Conservation (phyloP, 2,888 invertebrate species). For the Allophyes oxyacanthae region DNA sequence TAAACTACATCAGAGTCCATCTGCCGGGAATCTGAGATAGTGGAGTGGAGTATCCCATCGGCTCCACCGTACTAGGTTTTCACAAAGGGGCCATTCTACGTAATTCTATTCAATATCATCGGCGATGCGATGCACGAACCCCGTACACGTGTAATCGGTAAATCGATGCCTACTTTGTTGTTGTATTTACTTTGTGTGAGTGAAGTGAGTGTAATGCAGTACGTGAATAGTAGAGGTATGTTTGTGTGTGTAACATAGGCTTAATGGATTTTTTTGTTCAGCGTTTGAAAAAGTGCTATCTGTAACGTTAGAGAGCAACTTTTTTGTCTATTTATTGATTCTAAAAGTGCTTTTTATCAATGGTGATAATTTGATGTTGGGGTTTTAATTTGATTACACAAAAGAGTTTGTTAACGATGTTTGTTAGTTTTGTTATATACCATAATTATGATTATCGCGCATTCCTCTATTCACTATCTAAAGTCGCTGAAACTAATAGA, state of each 20-base stretch:
- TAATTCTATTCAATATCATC: slow-evolving; percentile 56
- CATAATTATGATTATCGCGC: no score
- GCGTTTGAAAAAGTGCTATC: slow-evolving; percentile 9
- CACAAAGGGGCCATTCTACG: slow-evolving; percentile 54
- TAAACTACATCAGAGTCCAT: slow-evolving; percentile 30
- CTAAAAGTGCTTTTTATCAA: no score
- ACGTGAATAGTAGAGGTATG: slow-evolving; percentile 25
- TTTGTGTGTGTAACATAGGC: slow-evolving; percentile 25
- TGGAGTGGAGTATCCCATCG: slow-evolving; percentile 30
- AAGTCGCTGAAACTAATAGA: no score
- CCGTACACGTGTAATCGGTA: slow-evolving; percentile 58
- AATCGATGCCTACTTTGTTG: slow-evolving; percentile 59
- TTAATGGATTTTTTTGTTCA: slow-evolving; percentile 37
- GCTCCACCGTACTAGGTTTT: slow-evolving; percentile 30
- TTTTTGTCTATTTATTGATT: no score
- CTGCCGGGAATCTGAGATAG: slow-evolving; percentile 40
- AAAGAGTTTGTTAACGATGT: no score
- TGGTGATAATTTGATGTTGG: no score
- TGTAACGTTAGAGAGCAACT: slow-evolving; percentile 9
- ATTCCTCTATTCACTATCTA: no score
- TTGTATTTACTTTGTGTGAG: slow-evolving; percentile 48
- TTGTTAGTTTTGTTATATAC: no score
- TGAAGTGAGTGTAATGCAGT: slow-evolving; percentile 34
- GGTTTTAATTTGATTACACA: no score
- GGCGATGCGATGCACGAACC: slow-evolving; percentile 47